These are phyloP conservation scores for Procambarus virginalis DNA, from an alignment of 1,140 invertebrate genomes.

Conservation along the genomic window DNA sequence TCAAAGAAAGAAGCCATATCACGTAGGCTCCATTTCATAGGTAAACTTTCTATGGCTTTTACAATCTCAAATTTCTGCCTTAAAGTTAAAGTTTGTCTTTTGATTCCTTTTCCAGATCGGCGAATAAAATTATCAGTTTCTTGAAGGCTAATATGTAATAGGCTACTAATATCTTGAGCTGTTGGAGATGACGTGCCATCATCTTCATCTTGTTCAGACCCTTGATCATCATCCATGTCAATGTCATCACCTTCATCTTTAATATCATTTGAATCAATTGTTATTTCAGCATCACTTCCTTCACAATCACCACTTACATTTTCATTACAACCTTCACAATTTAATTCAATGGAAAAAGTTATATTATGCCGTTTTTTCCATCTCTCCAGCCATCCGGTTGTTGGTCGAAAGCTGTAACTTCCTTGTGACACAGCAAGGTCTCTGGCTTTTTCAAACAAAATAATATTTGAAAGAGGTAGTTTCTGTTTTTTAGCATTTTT, in stretches of 20 bases:
- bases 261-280: conserved; percentile 5
- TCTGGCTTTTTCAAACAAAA: conserved; percentile 49
- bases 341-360: conserved; percentile 22
- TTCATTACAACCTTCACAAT: background rate
- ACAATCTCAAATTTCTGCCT: conserved; percentile 47
- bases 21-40: conserved; percentile 40
- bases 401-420: conserved; percentile 29
- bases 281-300: conserved; percentile 17
- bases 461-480: conserved; percentile 26
- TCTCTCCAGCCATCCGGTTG: conserved; percentile 35
- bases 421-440: conserved; percentile 38
- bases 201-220: conserved; percentile 26
- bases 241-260: conserved; percentile 20
- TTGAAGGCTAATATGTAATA: conserved; percentile 34
- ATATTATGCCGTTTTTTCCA: conserved; percentile 38
- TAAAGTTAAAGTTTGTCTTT: conserved; percentile 37
- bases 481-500: conserved; percentile 43
- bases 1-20: conserved; percentile 43
- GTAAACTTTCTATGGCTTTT: conserved; percentile 30
- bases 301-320: conserved; percentile 1
- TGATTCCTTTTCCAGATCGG: conserved; percentile 37
- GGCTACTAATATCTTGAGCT: conserved; percentile 35
- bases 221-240: conserved; percentile 26
- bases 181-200: conserved; percentile 18
- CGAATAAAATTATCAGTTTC: conserved; percentile 40